phyloP scores from a whole-genome alignment of 2,113 vertebrate genomes.

The Tiliqua scincoides region DNA sequence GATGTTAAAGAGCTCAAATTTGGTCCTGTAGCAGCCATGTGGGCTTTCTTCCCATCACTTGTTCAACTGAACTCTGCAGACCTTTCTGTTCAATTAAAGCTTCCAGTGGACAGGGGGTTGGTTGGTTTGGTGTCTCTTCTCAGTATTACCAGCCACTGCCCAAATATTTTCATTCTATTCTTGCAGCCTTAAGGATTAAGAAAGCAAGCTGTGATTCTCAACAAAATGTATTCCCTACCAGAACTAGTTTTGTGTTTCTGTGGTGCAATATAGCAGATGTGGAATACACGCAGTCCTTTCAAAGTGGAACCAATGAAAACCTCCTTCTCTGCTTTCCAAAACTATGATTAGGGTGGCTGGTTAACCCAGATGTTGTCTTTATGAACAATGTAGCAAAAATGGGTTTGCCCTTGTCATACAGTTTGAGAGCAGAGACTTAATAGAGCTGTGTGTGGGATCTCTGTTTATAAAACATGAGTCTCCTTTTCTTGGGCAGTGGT shows the following conservation, averaged over 20 bases:
- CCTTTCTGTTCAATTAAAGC: not conserved
- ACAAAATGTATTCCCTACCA: not conserved
- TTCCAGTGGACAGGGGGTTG: too few relatives aligned
- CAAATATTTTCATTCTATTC: not conserved
- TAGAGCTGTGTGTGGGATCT: too few relatives aligned
- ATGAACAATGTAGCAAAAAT: not conserved
- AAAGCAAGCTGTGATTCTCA: not conserved
- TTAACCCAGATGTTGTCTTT: not conserved
- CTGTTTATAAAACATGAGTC: not conserved
- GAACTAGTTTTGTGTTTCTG: not conserved
- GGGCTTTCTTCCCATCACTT: not conserved
- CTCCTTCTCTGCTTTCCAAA: not conserved
- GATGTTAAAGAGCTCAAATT: not conserved
- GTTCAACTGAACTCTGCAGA: too few relatives aligned
- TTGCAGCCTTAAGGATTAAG: not conserved
- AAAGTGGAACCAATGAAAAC: not conserved
- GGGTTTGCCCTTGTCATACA: not conserved
- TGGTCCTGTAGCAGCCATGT: not conserved
- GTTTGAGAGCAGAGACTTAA: too few relatives aligned
- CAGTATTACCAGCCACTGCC: not conserved
- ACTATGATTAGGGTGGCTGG: not conserved
- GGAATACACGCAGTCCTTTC: not conserved
- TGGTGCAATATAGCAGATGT: not conserved
- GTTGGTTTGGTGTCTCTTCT: not conserved
- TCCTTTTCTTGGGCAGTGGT: too few relatives aligned